Percentiles rank a stretch among this genome's conserved stretches.
phyloP scores from a whole-genome alignment of 2,113 vertebrate species.

The Saccopteryx bilineata region DNA sequence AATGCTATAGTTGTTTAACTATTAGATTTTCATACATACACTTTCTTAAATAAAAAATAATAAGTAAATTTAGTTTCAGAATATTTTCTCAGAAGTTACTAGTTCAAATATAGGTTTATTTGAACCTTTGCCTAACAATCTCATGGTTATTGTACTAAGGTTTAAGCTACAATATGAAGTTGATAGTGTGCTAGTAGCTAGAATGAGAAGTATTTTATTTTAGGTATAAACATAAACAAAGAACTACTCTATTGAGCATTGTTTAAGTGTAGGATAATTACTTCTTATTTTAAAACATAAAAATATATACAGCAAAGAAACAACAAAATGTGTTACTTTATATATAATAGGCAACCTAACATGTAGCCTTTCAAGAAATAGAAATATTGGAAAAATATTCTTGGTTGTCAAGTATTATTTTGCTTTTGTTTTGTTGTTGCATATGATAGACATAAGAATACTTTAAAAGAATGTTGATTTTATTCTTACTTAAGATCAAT shows the following conservation, averaged over 20 bases:
- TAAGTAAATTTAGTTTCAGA: conserved; percentile 41
- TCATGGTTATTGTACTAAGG: neutral
- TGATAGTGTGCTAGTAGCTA: neutral
- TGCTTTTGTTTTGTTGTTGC: conserved; percentile 12
- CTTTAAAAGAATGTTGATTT: conserved; percentile 20
- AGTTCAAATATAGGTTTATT: conserved; percentile 53
- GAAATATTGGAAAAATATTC: conserved; percentile 44
- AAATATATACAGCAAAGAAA: neutral
- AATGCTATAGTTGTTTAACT: neutral
- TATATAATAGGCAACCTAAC: neutral
- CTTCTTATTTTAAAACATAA: conserved; percentile 28
- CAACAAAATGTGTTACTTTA: neutral
- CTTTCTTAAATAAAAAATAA: conserved; percentile 37
- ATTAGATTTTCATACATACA: neutral
- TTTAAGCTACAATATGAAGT: neutral
- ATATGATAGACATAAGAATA: neutral
- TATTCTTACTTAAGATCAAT: neutral
- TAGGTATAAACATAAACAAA: neutral
- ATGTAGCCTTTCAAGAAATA: neutral
- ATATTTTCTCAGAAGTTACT: conserved; percentile 36
- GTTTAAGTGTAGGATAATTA: conserved; percentile 41
- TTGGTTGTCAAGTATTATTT: conserved; percentile 31
- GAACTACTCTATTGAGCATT: neutral
- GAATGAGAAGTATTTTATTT: conserved; percentile 31
- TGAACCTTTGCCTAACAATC: neutral